phyloP scores from a whole-genome alignment of 2,888 invertebrate species.

The Deroplatys truncata region DNA sequence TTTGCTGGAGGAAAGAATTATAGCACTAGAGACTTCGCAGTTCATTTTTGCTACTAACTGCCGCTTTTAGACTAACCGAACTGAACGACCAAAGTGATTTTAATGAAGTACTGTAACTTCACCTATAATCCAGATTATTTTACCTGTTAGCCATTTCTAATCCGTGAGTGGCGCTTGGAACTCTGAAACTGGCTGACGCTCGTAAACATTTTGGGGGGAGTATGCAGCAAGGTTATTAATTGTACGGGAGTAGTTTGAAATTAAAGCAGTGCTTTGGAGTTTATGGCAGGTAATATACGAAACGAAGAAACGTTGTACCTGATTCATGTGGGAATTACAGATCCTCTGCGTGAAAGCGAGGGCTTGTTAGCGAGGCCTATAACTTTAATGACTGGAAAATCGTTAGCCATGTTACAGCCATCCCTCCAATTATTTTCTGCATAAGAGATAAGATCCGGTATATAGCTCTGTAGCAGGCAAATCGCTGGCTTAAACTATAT shows the following conservation, averaged over 20 bases:
- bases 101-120: neutral
- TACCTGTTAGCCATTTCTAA: neutral
- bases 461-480: no score
- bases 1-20: no score
- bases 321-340: neutral
- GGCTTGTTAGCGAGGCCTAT: neutral
- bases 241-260: neutral
- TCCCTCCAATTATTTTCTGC: neutral
- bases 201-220: neutral
- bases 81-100: neutral
- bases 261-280: neutral
- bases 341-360: neutral
- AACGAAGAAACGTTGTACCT: neutral
- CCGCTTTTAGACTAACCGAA: neutral
- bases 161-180: neutral
- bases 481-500: no score
- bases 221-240: neutral
- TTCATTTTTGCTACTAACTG: no score
- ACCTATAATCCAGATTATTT: neutral
- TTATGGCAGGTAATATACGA: neutral
- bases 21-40: no score
- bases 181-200: neutral
- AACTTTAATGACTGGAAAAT: neutral
- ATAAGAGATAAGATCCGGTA: neutral
- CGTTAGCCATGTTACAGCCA: neutral